Evolutionary conservation across 2,113 vertebrate species (phyloP).

Genomic region (Coregonus clupeaformis): DNA sequence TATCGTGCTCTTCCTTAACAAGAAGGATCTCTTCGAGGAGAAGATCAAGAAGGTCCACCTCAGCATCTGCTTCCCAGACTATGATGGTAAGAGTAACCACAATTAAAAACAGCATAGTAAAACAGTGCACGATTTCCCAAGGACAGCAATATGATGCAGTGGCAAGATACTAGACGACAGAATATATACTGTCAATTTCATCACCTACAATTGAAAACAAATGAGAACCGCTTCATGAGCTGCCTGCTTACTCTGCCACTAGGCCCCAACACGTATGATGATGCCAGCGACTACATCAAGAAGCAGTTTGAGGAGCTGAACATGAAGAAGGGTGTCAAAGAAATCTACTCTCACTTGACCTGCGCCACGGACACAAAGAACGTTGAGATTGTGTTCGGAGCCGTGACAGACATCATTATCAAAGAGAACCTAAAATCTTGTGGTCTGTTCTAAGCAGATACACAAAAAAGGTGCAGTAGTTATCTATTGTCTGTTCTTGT

Average conservation of each 20-base stretch:
- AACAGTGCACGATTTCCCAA: background rate
- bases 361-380: slow-evolving; percentile 98
- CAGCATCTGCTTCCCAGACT: slow-evolving; percentile 98
- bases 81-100: slow-evolving; percentile 78
- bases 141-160: background rate
- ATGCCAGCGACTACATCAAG: slow-evolving; percentile 92
- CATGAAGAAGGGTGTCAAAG: slow-evolving; percentile 96
- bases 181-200: background rate
- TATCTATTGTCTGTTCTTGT: background rate
- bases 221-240: too few species aligned
- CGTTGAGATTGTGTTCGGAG: slow-evolving; percentile 96
- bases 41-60: slow-evolving; percentile 98
- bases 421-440: slow-evolving; percentile 99
- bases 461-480: slow-evolving; percentile 1
- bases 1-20: slow-evolving; percentile 98
- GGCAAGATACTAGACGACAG: too few species aligned
- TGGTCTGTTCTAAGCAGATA: slow-evolving; percentile 86
- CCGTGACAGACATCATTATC: slow-evolving; percentile 98
- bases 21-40: slow-evolving; percentile 96
- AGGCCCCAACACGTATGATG: slow-evolving; percentile 94
- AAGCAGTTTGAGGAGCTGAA: slow-evolving; percentile 93
- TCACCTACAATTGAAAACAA: background rate
- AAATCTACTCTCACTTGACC: slow-evolving; percentile 97
- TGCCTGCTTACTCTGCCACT: background rate
- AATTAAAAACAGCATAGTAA: too few species aligned